Evolutionary conservation across 2,888 invertebrate species (phyloP).

Genomic region (Meiosimyza platycephala): DNA sequence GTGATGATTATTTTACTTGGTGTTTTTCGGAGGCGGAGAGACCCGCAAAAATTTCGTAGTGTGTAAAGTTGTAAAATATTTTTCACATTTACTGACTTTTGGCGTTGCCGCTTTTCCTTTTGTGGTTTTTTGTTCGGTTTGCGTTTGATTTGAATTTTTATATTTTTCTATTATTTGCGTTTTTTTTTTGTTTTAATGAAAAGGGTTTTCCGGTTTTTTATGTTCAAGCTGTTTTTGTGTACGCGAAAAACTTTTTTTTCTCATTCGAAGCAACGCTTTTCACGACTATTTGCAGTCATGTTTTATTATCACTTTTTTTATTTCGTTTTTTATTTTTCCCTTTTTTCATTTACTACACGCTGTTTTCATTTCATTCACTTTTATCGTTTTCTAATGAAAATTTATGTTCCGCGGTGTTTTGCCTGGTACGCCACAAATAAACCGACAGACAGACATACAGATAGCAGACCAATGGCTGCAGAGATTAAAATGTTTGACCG

Average conservation of each 20-base stretch:
- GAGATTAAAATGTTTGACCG: neutral
- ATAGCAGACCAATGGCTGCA: neutral
- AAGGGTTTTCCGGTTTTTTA: no score
- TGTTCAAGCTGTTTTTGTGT: no score
- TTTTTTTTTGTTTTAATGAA: no score
- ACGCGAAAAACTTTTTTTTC: neutral
- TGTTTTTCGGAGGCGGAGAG: no score
- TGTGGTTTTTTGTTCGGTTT: no score
- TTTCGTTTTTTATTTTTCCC: no score
- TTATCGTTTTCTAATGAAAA: conserved; percentile 27
- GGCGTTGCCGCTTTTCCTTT: neutral
- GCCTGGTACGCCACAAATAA: neutral
- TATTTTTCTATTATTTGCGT: no score
- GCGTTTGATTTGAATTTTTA: no score
- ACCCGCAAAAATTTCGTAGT: no score
- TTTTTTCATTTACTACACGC: neutral
- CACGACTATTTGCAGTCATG: conserved; percentile 4
- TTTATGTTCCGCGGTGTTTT: conserved; percentile 4
- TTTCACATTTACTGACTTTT: conserved; percentile 3
- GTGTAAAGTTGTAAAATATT: no score
- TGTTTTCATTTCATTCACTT: conserved; percentile 6
- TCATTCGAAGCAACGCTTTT: neutral
- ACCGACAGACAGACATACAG: neutral
- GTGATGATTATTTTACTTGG: no score
- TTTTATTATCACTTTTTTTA: conserved; percentile 1